Evolutionary conservation across 2,888 invertebrate genomes (phyloP).

Genomic region (Clistopyga incitator): DNA sequence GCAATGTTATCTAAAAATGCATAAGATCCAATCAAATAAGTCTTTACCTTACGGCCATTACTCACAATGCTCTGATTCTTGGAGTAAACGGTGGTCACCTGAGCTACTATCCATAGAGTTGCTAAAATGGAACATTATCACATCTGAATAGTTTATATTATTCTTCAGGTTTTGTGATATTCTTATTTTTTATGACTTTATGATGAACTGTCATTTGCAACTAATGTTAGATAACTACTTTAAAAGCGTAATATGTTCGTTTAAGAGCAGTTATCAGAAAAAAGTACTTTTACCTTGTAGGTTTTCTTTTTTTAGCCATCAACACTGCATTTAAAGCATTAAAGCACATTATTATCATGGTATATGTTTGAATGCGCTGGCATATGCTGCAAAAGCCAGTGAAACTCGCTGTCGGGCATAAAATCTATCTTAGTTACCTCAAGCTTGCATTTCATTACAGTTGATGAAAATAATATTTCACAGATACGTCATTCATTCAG

Average conservation of each 20-base stretch:
- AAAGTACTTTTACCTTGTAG: background rate
- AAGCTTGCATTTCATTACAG: constrained; percentile 26
- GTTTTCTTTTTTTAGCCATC: background rate
- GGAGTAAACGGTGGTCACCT: too few relatives aligned
- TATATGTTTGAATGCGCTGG: background rate
- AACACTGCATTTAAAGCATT: background rate
- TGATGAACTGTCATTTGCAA: too few relatives aligned
- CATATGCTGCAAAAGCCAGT: background rate
- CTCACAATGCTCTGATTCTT: too few relatives aligned
- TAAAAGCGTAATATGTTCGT: background rate
- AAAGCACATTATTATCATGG: background rate
- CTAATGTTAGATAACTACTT: too few relatives aligned
- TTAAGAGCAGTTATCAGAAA: background rate
- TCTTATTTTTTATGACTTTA: too few relatives aligned
- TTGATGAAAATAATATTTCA: constrained; percentile 4
- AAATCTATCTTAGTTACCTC: constrained; percentile 24
- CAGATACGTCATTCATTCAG: constrained; percentile 24
- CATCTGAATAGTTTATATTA: too few relatives aligned
- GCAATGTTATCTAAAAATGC: too few relatives aligned
- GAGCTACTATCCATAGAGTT: too few relatives aligned
- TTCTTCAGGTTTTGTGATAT: too few relatives aligned
- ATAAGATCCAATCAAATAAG: too few relatives aligned
- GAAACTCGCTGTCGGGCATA: background rate
- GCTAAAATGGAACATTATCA: too few relatives aligned
- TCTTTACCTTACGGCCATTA: too few relatives aligned